These are phyloP conservation scores for Chaetops frenatus DNA, from an alignment of 2,113 vertebrate species.

Conservation along the genomic window DNA sequence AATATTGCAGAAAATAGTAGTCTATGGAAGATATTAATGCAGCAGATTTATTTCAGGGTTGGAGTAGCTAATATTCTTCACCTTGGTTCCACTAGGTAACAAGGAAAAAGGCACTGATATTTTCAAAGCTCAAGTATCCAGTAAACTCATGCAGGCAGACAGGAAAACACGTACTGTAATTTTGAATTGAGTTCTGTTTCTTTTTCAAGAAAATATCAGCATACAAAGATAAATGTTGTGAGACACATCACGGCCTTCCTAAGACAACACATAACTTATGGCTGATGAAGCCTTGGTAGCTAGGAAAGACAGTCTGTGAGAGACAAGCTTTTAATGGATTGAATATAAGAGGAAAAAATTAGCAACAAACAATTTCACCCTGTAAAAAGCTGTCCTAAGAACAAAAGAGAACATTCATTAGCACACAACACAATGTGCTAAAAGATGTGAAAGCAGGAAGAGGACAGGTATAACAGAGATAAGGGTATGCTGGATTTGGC, in stretches of 20 bases:
- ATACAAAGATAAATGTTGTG: not conserved
- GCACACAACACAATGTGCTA: not conserved
- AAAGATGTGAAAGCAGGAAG: not conserved
- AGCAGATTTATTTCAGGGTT: not conserved
- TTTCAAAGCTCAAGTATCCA: not conserved
- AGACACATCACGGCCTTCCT: not conserved
- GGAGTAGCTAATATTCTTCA: not conserved
- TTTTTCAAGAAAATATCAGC: not conserved
- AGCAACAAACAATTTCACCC: not conserved
- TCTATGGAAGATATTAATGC: not conserved
- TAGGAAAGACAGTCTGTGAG: not conserved
- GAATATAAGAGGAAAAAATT: not conserved
- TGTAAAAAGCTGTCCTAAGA: not conserved
- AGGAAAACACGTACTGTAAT: not conserved
- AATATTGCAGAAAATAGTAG: not conserved
- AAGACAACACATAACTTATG: not conserved
- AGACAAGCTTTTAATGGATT: not conserved
- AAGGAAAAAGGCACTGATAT: not conserved
- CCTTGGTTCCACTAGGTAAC: not conserved
- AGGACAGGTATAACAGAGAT: not conserved
- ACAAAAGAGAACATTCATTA: slow-evolving; percentile 4
- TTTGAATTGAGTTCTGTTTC: not conserved
- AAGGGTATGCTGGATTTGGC: not conserved
- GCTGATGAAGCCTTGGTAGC: not conserved
- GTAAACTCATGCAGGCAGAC: not conserved